Conservation (phyloP, 2,113 vertebrate species). For the Brachypteracias leptosomus region DNA sequence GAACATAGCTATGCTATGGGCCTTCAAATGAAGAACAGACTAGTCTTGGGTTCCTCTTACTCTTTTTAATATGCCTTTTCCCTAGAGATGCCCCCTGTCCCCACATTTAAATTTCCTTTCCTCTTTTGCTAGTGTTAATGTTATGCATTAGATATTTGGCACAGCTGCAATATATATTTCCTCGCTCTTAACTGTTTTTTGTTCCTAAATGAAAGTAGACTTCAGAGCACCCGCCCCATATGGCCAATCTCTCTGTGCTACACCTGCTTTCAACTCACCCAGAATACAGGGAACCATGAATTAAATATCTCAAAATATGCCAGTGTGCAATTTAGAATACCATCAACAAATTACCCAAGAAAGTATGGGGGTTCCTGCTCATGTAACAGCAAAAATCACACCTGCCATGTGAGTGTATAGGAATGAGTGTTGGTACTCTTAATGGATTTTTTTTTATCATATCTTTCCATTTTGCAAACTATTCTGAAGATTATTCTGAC, state of each 20-base stretch:
- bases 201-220: conserved; percentile 3
- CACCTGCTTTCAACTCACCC: background rate
- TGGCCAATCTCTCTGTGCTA: background rate
- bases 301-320: background rate
- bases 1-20: background rate
- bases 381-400: background rate
- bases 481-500: background rate
- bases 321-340: background rate
- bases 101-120: background rate
- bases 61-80: background rate
- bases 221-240: background rate
- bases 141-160: background rate
- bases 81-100: background rate
- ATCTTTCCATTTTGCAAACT: background rate
- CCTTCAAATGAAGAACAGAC: conserved; percentile 18
- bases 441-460: background rate
- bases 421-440: background rate
- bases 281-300: background rate
- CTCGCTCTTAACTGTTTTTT: background rate
- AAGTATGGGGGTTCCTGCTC: background rate
- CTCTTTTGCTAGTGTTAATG: conserved; percentile 18
- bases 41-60: background rate
- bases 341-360: background rate
- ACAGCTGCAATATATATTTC: background rate
- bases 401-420: background rate